Conservation (phyloP, 2,888 invertebrate species). For the Leucoptera coffeella region DNA sequence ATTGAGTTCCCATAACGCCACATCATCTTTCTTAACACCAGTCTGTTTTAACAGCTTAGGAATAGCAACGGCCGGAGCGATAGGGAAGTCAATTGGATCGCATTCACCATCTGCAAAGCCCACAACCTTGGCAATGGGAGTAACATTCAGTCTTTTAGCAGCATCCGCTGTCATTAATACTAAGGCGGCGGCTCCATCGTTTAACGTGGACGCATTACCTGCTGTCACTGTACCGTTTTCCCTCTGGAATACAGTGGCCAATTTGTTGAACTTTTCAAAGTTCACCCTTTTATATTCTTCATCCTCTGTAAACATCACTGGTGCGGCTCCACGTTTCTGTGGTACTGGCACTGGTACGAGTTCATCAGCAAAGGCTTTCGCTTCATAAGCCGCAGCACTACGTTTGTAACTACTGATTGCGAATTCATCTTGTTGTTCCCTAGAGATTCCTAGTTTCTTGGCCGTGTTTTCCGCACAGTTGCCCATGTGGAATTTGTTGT, state of each 20-base stretch:
- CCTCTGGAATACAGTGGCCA: constrained; percentile 88
- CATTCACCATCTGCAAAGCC: constrained; percentile 92
- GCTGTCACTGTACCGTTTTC: constrained; percentile 96
- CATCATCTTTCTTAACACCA: constrained; percentile 80
- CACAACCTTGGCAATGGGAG: constrained; percentile 84
- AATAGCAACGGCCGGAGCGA: constrained; percentile 89
- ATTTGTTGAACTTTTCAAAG: constrained; percentile 82
- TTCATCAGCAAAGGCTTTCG: constrained; percentile 75
- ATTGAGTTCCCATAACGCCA: constrained; percentile 95
- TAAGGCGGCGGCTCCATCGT: constrained; percentile 94
- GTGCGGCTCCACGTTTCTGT: constrained; percentile 74
- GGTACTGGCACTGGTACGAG: constrained; percentile 78
- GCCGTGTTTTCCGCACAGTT: constrained; percentile 98
- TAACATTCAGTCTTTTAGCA: constrained; percentile 68
- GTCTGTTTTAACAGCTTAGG: constrained; percentile 79
- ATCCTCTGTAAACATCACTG: constrained; percentile 73
- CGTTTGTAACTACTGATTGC: constrained; percentile 88
- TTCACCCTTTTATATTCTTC: constrained; percentile 94
- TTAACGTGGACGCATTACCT: constrained; percentile 95
- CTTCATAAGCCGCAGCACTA: constrained; percentile 74
- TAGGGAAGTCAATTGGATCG: constrained; percentile 95
- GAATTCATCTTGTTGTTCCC: constrained; percentile 90
- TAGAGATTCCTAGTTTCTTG: constrained; percentile 76
- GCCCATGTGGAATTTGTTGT: constrained; percentile 97
- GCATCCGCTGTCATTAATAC: constrained; percentile 77